phyloP scores from a whole-genome alignment of 2,888 invertebrate genomes.

The Metacarcinus magister region DNA sequence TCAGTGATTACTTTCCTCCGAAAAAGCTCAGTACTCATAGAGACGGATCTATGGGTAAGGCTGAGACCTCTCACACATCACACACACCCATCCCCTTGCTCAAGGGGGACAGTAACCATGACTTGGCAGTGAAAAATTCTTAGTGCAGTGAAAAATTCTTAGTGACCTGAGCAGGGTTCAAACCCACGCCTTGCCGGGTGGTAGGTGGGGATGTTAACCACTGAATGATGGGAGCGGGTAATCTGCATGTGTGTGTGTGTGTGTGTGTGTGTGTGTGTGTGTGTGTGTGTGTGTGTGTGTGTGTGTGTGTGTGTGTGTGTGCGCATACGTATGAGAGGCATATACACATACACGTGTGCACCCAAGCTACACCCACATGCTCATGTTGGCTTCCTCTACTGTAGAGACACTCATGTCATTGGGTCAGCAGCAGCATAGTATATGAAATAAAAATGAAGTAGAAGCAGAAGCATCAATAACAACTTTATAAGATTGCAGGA shows the following conservation, averaged over 20 bases:
- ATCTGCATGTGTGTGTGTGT: slow-evolving; percentile 18
- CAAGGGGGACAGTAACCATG: too few species aligned
- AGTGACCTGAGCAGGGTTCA: too few species aligned
- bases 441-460: background rate
- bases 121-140: too few species aligned
- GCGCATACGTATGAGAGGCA: background rate
- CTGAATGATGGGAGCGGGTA: too few species aligned
- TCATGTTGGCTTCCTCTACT: slow-evolving; percentile 37
- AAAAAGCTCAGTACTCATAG: too few species aligned
- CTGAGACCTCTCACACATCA: too few species aligned
- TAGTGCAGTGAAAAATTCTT: too few species aligned
- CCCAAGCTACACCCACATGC: slow-evolving; percentile 41
- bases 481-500: background rate
- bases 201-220: too few species aligned
- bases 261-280: background rate
- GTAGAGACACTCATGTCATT: background rate
- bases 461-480: background rate
- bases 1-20: too few species aligned
- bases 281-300: background rate
- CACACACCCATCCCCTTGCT: too few species aligned
- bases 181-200: too few species aligned
- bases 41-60: too few species aligned
- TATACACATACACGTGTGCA: background rate
- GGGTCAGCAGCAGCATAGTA: background rate
- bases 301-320: background rate